phyloP scores from a whole-genome alignment of 2,113 vertebrate species.

The Sula dactylatra region DNA sequence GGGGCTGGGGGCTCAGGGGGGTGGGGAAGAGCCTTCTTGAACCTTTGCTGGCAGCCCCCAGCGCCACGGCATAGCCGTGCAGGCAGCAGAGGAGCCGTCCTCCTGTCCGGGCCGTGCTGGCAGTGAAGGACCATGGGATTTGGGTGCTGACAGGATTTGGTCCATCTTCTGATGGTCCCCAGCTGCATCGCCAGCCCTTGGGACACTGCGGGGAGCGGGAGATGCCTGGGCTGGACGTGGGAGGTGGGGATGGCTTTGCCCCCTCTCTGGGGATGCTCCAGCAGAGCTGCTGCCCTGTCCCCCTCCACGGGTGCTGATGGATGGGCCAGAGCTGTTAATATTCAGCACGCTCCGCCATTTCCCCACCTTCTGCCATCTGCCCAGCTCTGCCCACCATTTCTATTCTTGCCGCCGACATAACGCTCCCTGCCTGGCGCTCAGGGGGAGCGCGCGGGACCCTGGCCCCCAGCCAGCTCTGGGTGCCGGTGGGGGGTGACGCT shows the following conservation, averaged over 20 bases:
- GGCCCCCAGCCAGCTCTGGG: not conserved
- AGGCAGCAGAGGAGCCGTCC: not conserved
- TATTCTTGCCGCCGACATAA: slow-evolving; percentile 57
- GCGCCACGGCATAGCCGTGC: accelerated
- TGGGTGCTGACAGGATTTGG: not conserved
- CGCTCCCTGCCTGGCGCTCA: not conserved
- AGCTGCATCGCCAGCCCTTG: not conserved
- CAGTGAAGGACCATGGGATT: accelerated
- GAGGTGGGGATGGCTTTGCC: not conserved
- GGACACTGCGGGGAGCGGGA: not conserved
- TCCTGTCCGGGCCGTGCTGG: not conserved
- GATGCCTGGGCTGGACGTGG: accelerated
- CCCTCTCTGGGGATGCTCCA: not conserved
- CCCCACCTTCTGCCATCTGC: slow-evolving; percentile 70
- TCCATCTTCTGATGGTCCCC: not conserved
- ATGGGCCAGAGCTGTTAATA: slow-evolving; percentile 56
- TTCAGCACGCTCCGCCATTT: slow-evolving; percentile 53
- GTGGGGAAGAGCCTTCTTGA: not conserved
- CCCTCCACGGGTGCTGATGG: not conserved
- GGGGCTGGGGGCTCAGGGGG: not conserved
- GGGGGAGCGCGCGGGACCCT: not conserved
- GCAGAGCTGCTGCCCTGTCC: not conserved
- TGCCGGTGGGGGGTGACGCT: not conserved
- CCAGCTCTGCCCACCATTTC: slow-evolving; percentile 68
- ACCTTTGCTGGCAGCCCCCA: slow-evolving; percentile 4